A percentile compares a stretch with the other conserved stretches of the same genome.
These are phyloP conservation scores for Stigmatopora nigra DNA, from an alignment of 2,113 vertebrate genomes.

Conservation along the genomic window DNA sequence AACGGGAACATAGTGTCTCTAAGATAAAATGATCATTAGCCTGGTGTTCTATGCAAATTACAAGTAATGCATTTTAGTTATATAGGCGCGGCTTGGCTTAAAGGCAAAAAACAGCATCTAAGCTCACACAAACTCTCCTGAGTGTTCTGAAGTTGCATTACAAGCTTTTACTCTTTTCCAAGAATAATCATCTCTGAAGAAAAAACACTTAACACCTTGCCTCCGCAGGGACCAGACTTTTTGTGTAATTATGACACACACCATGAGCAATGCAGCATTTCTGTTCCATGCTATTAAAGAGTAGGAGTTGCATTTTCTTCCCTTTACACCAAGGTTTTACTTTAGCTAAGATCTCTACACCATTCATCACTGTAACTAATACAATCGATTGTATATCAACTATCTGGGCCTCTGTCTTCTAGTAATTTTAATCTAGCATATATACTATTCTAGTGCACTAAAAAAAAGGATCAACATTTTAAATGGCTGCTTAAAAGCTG, in stretches of 20 bases:
- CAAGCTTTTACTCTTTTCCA: slow-evolving; percentile 19
- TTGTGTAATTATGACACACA: slow-evolving; percentile 24
- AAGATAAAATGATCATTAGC: background rate
- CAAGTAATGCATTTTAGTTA: slow-evolving; percentile 6
- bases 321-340: background rate
- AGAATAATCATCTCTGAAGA: slow-evolving; percentile 1
- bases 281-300: slow-evolving; percentile 21
- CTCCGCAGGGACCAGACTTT: slow-evolving; percentile 18
- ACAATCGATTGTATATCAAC: background rate
- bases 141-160: background rate
- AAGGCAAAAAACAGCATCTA: background rate
- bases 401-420: background rate
- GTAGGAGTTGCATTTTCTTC: slow-evolving; percentile 17
- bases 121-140: slow-evolving; percentile 9
- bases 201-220: slow-evolving; percentile 12
- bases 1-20: background rate
- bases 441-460: too few species aligned
- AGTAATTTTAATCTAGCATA: background rate
- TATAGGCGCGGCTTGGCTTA: slow-evolving; percentile 17
- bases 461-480: too few species aligned
- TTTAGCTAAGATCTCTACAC: background rate
- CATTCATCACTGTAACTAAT: slow-evolving; percentile 7
- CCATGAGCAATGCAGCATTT: slow-evolving; percentile 39
- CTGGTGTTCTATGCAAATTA: background rate
- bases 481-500: too few species aligned